Conservation (phyloP, 1,140 invertebrate genomes). For the Leptopilina boulardi region DNA sequence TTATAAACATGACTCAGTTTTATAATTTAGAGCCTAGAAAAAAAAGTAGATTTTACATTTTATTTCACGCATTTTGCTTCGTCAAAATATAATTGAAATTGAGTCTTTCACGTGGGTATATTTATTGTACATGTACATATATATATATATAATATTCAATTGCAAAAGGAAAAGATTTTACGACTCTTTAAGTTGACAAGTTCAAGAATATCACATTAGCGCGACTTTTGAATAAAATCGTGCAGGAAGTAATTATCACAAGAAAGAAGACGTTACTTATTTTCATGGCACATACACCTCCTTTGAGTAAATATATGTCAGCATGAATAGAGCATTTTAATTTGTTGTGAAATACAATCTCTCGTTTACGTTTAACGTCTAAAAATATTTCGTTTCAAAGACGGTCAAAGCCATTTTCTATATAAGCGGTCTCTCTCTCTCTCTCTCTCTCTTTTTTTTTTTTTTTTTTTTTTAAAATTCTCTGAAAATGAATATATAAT, state of each 20-base stretch:
- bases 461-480: not conserved
- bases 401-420: conserved; percentile 11
- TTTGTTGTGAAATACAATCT: conserved; percentile 12
- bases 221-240: conserved; percentile 17
- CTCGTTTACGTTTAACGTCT: conserved; percentile 5
- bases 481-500: no score
- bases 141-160: no score
- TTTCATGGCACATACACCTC: conserved; percentile 21
- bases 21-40: not conserved
- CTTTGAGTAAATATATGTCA: conserved; percentile 30
- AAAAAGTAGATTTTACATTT: not conserved
- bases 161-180: not conserved
- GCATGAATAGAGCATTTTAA: conserved; percentile 29
- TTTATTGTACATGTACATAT: no score
- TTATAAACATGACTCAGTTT: conserved; percentile 10
- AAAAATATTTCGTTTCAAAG: conserved; percentile 1
- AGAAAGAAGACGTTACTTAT: conserved; percentile 25
- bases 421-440: not conserved
- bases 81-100: not conserved
- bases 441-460: not conserved
- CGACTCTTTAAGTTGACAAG: not conserved
- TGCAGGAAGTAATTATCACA: conserved; percentile 33
- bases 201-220: conserved; percentile 18
- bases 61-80: not conserved
- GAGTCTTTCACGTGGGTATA: not conserved